Evolutionary conservation across 2,797 vertebrate species (phyloP).

Genomic region (Catamblyrhynchus diadema): DNA sequence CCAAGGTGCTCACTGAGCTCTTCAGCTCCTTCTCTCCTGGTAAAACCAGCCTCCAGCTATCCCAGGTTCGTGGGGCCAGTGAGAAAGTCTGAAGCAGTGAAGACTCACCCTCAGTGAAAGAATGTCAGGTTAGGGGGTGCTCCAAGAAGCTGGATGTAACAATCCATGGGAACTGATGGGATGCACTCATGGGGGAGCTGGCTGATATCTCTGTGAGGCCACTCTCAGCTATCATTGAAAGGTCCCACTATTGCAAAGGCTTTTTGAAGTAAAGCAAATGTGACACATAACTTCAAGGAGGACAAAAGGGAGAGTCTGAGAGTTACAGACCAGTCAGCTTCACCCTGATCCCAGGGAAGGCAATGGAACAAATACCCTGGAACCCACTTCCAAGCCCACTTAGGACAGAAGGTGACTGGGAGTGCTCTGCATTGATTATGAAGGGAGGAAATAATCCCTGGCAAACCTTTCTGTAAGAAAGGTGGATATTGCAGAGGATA

Average conservation of each 20-base stretch:
- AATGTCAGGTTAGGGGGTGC: background rate
- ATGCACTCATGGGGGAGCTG: background rate
- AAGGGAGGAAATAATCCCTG: background rate
- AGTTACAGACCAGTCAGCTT: background rate
- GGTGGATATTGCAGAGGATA: background rate
- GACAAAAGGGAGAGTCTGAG: background rate
- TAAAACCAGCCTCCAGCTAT: background rate
- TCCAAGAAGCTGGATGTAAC: background rate
- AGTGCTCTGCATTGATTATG: background rate
- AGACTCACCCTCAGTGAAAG: background rate
- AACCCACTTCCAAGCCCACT: background rate
- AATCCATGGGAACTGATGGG: background rate
- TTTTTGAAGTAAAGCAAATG: background rate
- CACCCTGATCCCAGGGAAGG: background rate
- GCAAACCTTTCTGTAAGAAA: background rate
- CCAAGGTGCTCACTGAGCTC: background rate
- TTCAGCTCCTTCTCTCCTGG: rapidly evolving
- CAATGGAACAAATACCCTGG: background rate
- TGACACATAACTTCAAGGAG: background rate
- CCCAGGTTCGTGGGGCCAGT: background rate
- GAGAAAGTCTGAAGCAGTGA: background rate
- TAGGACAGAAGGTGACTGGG: background rate
- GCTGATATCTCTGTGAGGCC: background rate
- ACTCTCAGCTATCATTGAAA: background rate
- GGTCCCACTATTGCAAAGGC: background rate